Percentiles rank a stretch among this genome's conserved stretches.
Evolutionary conservation across 2,797 vertebrate species (phyloP).

Genomic region (Dipus sagitta): DNA sequence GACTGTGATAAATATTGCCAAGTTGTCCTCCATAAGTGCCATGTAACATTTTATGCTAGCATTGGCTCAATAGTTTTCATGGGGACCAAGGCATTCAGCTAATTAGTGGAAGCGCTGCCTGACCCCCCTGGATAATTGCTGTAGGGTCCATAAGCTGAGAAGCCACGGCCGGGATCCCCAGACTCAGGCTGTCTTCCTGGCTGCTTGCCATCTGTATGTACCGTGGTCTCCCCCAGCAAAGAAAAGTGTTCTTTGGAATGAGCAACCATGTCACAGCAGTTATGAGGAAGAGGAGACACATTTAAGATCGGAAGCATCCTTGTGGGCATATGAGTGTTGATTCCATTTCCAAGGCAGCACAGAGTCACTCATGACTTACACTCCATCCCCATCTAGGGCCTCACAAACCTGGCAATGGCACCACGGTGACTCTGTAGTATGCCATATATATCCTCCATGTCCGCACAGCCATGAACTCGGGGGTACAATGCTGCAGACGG

Average conservation of each 20-base stretch:
- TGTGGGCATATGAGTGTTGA: background rate
- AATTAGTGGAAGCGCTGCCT: background rate
- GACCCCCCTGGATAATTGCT: background rate
- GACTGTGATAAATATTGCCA: slow-evolving; percentile 2
- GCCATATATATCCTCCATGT: background rate
- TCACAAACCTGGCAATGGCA: background rate
- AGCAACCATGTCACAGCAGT: background rate
- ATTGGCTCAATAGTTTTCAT: background rate
- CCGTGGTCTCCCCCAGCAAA: background rate
- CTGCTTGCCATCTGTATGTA: background rate
- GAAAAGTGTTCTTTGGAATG: background rate
- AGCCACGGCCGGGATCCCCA: background rate
- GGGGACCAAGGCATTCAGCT: background rate
- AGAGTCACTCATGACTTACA: background rate
- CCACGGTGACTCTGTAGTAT: background rate
- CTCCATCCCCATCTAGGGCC: background rate
- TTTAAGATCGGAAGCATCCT: background rate
- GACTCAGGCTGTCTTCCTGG: background rate
- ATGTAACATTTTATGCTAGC: background rate
- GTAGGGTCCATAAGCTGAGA: background rate
- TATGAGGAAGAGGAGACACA: background rate
- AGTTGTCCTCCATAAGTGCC: background rate
- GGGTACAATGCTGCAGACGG: background rate
- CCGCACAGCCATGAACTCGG: background rate
- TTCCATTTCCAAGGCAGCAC: slow-evolving; percentile 10